Base-by-base conservation (phyloP, 2,888 invertebrate species). In the Sarcophaga rosellei region DNA sequence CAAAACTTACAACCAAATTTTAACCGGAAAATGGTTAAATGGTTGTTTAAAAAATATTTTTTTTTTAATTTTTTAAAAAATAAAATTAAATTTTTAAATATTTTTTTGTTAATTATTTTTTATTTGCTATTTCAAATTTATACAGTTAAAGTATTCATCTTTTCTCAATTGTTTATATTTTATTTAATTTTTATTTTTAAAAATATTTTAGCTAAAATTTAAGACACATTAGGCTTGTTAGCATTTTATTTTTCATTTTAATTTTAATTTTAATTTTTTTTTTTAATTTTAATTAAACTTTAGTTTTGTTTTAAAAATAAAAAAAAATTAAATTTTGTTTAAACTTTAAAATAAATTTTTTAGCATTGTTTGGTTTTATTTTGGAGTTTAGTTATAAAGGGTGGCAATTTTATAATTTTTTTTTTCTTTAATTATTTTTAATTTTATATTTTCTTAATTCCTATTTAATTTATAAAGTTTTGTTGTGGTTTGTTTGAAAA, bases 211-310 rank as follows among this genome's bases (percentile, higher is more conserved):
- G 91, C 91, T 91, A 92, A 92, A 92, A 90, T 92, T 92, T 92
- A 92, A 92, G 92, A 92, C 92, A 92, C 92, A 92, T 92, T 90
- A 92, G 92, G 92, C 92, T 92, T 91, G 91, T 91, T 92, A 91
- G 90, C 90, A 81, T 88, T 89, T 88, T 88, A 45, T 73, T 21
- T 89, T 88, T 87, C 5, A 4, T 53, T 53, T 53, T 5, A 47
- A 35, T 35, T 15, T 15, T 17, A 17, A 53, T 53, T 53, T 4
- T 4, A 15, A 15, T 47, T 47, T 15, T 53, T 0, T 15, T 53
- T 12, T 53, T 53, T 1, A 15, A 15, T 47, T 47, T 47, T 4
- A 47, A 47, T 47, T 47, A 47, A 47, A 12, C 12, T 47, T 47
- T 11, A 47, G 66, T 88, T 88, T 85, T 87, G 61, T 77, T 76